Percentiles rank a stretch among this genome's conserved stretches.
Evolutionary conservation across 1,140 invertebrate genomes (phyloP).

Genomic region (Drosophila pachea): DNA sequence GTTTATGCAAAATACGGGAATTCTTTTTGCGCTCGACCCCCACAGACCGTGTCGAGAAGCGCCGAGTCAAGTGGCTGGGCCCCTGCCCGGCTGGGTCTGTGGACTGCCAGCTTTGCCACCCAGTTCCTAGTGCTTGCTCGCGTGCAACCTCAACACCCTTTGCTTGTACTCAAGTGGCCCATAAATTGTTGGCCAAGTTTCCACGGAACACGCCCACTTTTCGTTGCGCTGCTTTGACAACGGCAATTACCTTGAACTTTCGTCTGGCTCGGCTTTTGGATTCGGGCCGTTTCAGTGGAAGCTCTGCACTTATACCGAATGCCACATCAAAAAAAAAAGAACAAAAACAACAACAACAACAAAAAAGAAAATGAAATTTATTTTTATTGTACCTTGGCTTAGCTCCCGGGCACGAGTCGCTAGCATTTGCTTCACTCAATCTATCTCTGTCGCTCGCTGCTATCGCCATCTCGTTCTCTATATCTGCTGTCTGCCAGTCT

Average conservation of each 20-base stretch:
- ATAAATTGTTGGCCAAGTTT: slow-evolving; percentile 76
- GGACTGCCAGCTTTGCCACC: slow-evolving; percentile 1
- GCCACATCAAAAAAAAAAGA: slow-evolving; percentile 35
- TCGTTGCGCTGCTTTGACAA: slow-evolving; percentile 75
- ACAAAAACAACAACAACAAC: too few relatives aligned
- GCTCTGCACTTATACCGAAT: slow-evolving; percentile 21
- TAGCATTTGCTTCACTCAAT: slow-evolving; percentile 11
- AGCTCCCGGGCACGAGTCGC: slow-evolving; percentile 38
- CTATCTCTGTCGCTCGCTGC: background rate
- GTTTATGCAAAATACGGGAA: slow-evolving; percentile 73
- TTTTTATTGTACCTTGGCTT: slow-evolving; percentile 59
- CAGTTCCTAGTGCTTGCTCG: slow-evolving; percentile 61
- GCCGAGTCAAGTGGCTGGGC: background rate
- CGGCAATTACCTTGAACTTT: slow-evolving; percentile 76
- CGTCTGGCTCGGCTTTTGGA: slow-evolving; percentile 14
- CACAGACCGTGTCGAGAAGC: background rate
- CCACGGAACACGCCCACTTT: slow-evolving; percentile 65
- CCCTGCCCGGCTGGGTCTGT: background rate
- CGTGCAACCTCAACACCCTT: slow-evolving; percentile 77
- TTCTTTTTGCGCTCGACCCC: slow-evolving; percentile 27
- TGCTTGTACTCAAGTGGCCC: slow-evolving; percentile 76
- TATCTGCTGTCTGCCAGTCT: background rate
- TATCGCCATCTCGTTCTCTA: background rate
- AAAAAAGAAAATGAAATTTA: slow-evolving; percentile 50
- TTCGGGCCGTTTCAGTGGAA: slow-evolving; percentile 22